These are phyloP conservation scores for Hemithea aestivaria DNA, from an alignment of 2,888 invertebrate genomes.

Conservation along the genomic window DNA sequence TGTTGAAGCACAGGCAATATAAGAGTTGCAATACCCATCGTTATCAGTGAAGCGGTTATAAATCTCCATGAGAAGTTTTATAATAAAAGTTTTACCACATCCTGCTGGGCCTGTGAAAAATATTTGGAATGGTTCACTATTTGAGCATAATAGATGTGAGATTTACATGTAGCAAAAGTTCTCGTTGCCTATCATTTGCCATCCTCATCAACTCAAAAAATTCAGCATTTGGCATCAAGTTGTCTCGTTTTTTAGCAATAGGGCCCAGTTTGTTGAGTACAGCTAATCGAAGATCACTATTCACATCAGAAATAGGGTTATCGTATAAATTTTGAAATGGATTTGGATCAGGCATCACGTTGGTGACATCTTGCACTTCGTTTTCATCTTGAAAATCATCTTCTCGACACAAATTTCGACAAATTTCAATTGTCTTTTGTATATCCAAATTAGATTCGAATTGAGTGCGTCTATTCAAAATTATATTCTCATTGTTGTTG, in stretches of 20 bases:
- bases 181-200: not conserved
- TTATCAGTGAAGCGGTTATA: conserved; percentile 44
- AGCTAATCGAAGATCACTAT: not conserved
- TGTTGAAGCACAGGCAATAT: conserved; percentile 43
- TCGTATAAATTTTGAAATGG: conserved; percentile 8
- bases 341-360: too few species aligned
- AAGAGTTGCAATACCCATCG: conserved; percentile 46
- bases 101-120: conserved; percentile 41
- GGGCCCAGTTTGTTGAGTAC: not conserved
- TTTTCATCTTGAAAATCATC: conserved; percentile 33
- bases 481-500: not conserved
- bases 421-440: too few species aligned
- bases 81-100: conserved; percentile 41
- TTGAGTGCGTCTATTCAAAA: not conserved
- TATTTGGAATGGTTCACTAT: conserved; percentile 17
- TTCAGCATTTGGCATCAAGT: not conserved
- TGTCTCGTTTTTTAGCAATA: not conserved
- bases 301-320: not conserved
- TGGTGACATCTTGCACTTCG: too few species aligned
- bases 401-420: too few species aligned
- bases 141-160: too few species aligned
- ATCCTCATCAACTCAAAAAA: not conserved
- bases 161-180: not conserved
- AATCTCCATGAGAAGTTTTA: conserved; percentile 51
- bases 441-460: not conserved